A percentile compares a stretch with the other conserved stretches of the same genome.
These are phyloP conservation scores for Chrysaora quinquecirrha DNA, from an alignment of 30 jellyfish, hydroid and myxozoan species.

Conservation along the genomic window DNA sequence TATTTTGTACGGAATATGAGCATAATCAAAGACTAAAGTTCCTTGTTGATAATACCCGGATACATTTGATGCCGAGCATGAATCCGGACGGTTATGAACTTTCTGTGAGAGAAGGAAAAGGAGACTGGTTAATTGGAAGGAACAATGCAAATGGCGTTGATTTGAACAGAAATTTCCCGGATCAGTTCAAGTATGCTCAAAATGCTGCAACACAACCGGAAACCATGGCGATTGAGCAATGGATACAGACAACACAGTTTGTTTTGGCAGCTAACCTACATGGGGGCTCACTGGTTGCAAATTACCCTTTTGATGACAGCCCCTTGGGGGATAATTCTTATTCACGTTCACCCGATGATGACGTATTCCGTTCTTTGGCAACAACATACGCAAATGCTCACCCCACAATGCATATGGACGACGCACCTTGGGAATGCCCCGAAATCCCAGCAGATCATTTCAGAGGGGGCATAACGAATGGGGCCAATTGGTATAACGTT, in stretches of 20 bases:
- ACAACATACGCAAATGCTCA: conserved; percentile 86
- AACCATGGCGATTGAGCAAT: conserved; percentile 64
- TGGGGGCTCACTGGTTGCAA: conserved; percentile 99
- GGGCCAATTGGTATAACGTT: conserved; percentile 97
- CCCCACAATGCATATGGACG: conserved; percentile 91
- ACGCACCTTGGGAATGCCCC: conserved; percentile 97
- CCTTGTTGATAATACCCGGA: conserved; percentile 90
- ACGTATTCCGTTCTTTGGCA: conserved; percentile 82
- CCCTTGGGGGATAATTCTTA: conserved; percentile 70
- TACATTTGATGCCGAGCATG: conserved; percentile 98
- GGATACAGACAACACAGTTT: conserved; percentile 83
- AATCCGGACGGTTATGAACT: conserved; percentile 98
- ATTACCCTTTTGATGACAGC: conserved; percentile 93
- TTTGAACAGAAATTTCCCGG: conserved; percentile 95
- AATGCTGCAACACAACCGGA: conserved; percentile 86
- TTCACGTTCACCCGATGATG: conserved; percentile 90
- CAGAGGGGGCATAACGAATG: conserved; percentile 92
- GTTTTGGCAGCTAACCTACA: conserved; percentile 94
- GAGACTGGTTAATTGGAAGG: conserved; percentile 96
- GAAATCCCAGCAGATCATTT: conserved; percentile 97
- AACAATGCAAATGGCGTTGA: conserved; percentile 85
- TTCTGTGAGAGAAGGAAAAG: conserved; percentile 84
- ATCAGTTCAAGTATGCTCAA: conserved; percentile 71
- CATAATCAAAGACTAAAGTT: conserved; percentile 54
- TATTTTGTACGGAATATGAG: conserved; percentile 66